Conservation (phyloP, 2,797 vertebrate species). For the Sarcophilus harrisii region DNA sequence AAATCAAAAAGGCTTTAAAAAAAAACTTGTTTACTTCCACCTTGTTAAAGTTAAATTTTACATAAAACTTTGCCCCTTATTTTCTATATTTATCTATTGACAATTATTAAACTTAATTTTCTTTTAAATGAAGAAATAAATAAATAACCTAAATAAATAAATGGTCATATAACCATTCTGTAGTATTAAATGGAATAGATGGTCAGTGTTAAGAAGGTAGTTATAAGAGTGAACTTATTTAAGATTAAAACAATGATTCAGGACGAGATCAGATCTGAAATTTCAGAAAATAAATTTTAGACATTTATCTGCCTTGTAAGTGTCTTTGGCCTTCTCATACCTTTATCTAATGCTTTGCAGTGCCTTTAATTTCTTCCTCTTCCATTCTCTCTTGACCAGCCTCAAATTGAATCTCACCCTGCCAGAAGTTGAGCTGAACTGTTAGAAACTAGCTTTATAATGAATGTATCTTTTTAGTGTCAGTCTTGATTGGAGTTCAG, state of each 20-base stretch:
- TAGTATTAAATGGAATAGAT: background rate
- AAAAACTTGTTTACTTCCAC: background rate
- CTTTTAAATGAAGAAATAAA: background rate
- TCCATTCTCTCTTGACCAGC: background rate
- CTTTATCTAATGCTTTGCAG: background rate
- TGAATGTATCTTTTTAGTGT: background rate
- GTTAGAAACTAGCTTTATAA: background rate
- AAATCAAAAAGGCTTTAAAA: background rate
- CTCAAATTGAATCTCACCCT: background rate
- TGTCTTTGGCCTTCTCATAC: slow-evolving; percentile 7
- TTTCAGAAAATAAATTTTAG: background rate
- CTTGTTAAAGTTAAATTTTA: background rate
- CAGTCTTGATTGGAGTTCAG: background rate
- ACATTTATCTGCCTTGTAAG: background rate
- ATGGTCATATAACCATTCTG: background rate
- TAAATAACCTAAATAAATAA: no score
- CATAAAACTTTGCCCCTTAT: background rate
- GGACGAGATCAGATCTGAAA: background rate
- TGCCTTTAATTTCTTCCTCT: no score
- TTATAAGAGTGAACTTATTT: background rate
- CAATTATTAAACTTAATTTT: background rate
- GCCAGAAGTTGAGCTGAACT: background rate
- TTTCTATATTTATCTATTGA: background rate
- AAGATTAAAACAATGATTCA: background rate
- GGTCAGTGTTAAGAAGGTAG: background rate